Evolutionary conservation across 2,888 invertebrate species (phyloP).

Genomic region (Antheraea yamamai): DNA sequence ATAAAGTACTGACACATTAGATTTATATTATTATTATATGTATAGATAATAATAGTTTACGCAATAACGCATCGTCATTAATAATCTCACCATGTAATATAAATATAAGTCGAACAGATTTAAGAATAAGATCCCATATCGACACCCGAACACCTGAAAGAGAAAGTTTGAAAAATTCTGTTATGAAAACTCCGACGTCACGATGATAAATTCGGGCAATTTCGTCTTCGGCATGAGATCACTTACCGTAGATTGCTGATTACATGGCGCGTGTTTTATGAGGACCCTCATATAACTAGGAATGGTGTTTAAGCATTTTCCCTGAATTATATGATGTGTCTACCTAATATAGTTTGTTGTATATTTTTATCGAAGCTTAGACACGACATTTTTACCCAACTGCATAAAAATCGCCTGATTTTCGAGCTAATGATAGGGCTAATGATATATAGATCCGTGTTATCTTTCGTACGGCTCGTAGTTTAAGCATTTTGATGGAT

Average conservation of each 20-base stretch:
- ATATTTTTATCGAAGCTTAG: not conserved
- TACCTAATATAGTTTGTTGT: not conserved
- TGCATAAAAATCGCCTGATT: too few relatives aligned
- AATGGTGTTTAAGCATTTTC: constrained; percentile 23
- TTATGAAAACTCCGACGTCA: constrained; percentile 23
- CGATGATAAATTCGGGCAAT: constrained; percentile 29
- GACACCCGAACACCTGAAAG: constrained; percentile 19
- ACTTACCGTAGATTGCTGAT: constrained; percentile 27
- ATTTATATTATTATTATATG: too few relatives aligned
- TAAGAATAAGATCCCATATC: constrained; percentile 15
- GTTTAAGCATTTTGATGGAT: too few relatives aligned
- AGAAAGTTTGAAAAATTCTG: constrained; percentile 24
- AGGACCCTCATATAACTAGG: constrained; percentile 28
- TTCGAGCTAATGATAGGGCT: too few relatives aligned
- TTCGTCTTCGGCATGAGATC: constrained; percentile 26
- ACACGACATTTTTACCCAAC: too few relatives aligned
- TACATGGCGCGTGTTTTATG: constrained; percentile 26
- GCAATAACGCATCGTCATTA: not conserved
- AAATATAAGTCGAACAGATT: constrained; percentile 13
- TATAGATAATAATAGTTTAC: too few relatives aligned
- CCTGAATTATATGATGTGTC: constrained; percentile 10
- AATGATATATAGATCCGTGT: too few relatives aligned
- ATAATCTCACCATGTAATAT: not conserved
- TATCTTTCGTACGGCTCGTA: too few relatives aligned
- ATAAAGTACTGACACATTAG: too few relatives aligned